Evolutionary conservation across 1,140 invertebrate genomes (phyloP), one percentile per base, ranked within the genome.

Genomic region (Pemphigus obesinymphae): DNA sequence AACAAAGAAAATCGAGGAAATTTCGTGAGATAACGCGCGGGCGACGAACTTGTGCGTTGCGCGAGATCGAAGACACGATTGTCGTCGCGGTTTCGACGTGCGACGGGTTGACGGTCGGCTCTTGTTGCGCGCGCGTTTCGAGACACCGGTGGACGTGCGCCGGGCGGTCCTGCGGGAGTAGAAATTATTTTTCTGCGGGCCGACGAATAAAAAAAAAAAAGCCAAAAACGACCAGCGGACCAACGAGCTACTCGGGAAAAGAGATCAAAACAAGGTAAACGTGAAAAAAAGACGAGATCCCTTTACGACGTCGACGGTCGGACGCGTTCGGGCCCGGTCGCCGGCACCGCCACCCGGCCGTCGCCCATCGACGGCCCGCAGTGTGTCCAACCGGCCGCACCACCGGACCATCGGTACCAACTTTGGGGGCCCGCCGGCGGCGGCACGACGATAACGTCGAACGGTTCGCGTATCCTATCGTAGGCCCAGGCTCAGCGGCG

Each of bases 261-360:
- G 75, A 58, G 61, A 58, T 78, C 75, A 55, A 78, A 50, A 55
- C 10, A 78, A 78, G 34, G 40, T 53, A 53, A 75, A 75, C 43
- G 50, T 6, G 50, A n/a, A 68, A 66, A 10, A 63, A 40, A 66
- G 31, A 20, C 26, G 63, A 26, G 17, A 53, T 55, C 50, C 31
- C 75, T 55, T 37, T 0, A 29, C 72, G 31, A 58, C n/a, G 45
- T 15, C 48, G 20, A n/a, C 13, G 1, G 34, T 78, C 75, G 75
- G 53, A 3, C 7, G 34, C 13, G n/a, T 23, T 78, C 75, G 75
- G 50, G 13, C n/a, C 11, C 4, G 17, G 29, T 61, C 75, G 75
- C n/a, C 17, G 7, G n/a, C n/a, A 23, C 75, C 75, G 50, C 75
- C 29, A 55, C 75, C 53, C 53, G 8, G 37, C 53, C 34, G 34